Evolutionary conservation across 2,888 invertebrate genomes (phyloP).

Genomic region (Ptychoptera contaminata): DNA sequence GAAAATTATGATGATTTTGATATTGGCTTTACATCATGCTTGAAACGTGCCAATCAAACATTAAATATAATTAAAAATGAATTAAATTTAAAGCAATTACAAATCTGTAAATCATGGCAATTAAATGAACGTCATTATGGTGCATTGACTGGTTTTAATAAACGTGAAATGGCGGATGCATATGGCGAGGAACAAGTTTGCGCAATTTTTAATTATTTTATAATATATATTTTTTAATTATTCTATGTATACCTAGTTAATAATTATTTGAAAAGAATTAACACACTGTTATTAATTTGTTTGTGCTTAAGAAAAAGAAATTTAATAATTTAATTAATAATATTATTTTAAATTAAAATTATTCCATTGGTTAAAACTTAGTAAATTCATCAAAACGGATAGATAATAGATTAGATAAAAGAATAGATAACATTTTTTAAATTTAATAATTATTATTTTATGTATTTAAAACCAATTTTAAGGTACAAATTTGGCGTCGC

Average conservation of each 20-base stretch:
- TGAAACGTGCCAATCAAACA: constrained; percentile 68
- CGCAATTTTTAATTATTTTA: background rate
- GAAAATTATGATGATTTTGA: constrained; percentile 67
- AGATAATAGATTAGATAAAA: too few species aligned
- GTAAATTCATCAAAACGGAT: too few species aligned
- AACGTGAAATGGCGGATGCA: constrained; percentile 73
- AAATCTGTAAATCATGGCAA: constrained; percentile 63
- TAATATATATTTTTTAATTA: background rate
- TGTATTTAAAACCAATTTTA: constrained; percentile 5
- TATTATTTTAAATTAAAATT: background rate
- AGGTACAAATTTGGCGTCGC: constrained; percentile 74
- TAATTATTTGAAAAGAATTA: too few species aligned
- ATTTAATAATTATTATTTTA: background rate
- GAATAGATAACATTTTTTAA: background rate
- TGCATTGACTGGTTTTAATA: constrained; percentile 74
- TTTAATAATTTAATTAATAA: too few species aligned
- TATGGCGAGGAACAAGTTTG: constrained; percentile 69
- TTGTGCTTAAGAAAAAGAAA: too few species aligned
- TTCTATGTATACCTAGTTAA: background rate
- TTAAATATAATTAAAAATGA: constrained; percentile 50
- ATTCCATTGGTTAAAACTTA: too few species aligned
- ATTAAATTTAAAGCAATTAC: constrained; percentile 50
- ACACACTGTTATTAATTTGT: too few species aligned
- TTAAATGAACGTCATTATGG: constrained; percentile 82
- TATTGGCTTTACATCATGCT: constrained; percentile 64